Evolutionary conservation across 1,140 invertebrate genomes (phyloP).

Genomic region (Papilio dardanus): DNA sequence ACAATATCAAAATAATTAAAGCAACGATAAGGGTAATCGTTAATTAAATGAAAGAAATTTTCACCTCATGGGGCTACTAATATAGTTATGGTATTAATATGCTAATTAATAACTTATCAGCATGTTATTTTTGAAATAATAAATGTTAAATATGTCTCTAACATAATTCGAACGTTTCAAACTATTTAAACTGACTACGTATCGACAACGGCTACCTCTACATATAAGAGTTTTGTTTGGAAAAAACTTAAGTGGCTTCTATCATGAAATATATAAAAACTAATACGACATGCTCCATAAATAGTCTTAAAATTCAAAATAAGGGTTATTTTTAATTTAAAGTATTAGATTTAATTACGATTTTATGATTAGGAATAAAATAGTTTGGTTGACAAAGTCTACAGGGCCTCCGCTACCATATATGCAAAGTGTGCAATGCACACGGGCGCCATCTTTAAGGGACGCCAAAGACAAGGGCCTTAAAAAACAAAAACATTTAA

Average conservation of each 20-base stretch:
- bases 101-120: constrained; percentile 1
- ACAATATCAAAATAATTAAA: constrained; percentile 21
- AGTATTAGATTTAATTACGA: too few relatives aligned
- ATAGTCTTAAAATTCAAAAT: too few relatives aligned
- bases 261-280: neutral
- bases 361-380: too few relatives aligned
- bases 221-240: neutral
- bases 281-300: too few relatives aligned
- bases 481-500: too few relatives aligned
- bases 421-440: too few relatives aligned
- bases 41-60: constrained; percentile 23
- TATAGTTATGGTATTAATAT: constrained; percentile 22
- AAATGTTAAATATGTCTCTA: constrained; percentile 11
- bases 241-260: constrained; percentile 5
- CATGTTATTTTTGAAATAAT: constrained; percentile 8
- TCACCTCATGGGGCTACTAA: constrained; percentile 19
- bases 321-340: too few relatives aligned
- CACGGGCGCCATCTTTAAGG: too few relatives aligned
- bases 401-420: too few relatives aligned
- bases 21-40: constrained; percentile 8
- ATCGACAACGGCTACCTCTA: constrained; percentile 3
- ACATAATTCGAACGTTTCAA: constrained; percentile 14
- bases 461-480: too few relatives aligned
- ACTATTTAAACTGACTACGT: neutral
- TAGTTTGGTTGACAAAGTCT: too few relatives aligned